Conservation (phyloP, 1,140 invertebrate species). For the Magallana ariakensis region DNA sequence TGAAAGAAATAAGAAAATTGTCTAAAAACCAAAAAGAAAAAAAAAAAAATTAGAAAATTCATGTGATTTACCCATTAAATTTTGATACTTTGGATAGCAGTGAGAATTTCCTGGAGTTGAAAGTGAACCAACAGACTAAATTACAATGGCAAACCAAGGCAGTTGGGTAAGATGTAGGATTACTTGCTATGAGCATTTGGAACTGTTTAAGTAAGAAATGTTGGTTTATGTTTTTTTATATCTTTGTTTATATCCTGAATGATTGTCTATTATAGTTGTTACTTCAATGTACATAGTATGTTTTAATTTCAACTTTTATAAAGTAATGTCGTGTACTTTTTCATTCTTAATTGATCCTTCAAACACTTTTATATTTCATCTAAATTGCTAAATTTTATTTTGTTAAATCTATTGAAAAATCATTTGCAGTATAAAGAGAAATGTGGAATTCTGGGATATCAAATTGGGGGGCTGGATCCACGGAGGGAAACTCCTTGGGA, state of each 20-base stretch:
- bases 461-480: conserved; percentile 9
- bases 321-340: no score
- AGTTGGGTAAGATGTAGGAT: not conserved
- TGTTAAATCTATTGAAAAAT: no score
- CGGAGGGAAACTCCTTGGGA: not conserved
- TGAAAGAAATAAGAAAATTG: no score
- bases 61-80: not conserved
- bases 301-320: no score
- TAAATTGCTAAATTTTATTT: no score
- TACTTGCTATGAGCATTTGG: not conserved
- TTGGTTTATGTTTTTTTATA: no score
- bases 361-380: no score
- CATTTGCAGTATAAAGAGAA: not conserved
- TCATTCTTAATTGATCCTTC: no score
- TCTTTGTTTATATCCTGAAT: no score
- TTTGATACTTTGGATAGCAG: conserved; percentile 24
- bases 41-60: not conserved
- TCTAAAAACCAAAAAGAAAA: not conserved
- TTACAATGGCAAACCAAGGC: not conserved
- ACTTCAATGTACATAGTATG: no score
- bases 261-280: no score
- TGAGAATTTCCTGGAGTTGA: conserved; percentile 36
- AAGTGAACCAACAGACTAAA: not conserved
- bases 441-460: conserved; percentile 30
- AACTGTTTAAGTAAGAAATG: no score